Base-by-base conservation (phyloP, 1,140 invertebrate species). In the Colletes gigas region DNA sequence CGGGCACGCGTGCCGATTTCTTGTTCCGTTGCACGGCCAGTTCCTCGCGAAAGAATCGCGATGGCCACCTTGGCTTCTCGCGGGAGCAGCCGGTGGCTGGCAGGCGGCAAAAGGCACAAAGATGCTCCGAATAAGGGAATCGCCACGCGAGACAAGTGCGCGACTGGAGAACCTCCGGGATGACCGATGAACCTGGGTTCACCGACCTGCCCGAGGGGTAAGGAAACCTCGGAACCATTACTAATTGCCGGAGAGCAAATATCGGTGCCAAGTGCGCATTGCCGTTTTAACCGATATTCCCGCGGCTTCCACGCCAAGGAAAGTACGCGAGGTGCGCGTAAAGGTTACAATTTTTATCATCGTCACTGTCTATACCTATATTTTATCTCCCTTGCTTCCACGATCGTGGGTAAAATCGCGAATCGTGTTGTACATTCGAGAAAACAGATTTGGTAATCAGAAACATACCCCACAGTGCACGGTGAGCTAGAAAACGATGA, bases 101-200 rank as follows among this genome's bases (percentile, higher is more conserved):
- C 50, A 62, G 39, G 39, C 19, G 68, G 21, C 73, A 74, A 84
- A 86, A 85, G 80, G 82, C 76, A 81, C 73, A 82, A 77, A 88
- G 87, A 87, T 90, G 82, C 82, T 87, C 90, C 91, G 85, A 91
- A 92, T 92, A 92, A 91, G 90, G 91, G 83, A 91, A 90, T 91
- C 88, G 83, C 74, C 80, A 79, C 84, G 89, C 74, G 86, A 89
- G 90, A 91, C 91, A 92, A 92, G 90, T 92, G 91, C 88, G 85
- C 87, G 84, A 89, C 85, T 80, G 72, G 65, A 82, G 83, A 89
- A 86, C 84, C 83, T 79, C 71, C 80, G 59, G 79, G 85, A 89
- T 91, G 90, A 90, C 88, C 90, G 89, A 90, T 89, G 90, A 89
- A 88, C 89, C 70, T 21, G 86, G 73, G 91, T 90, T 91, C 91